Evolutionary conservation across 2,797 vertebrate species (phyloP).

Genomic region (Pipistrellus pipistrellus): DNA sequence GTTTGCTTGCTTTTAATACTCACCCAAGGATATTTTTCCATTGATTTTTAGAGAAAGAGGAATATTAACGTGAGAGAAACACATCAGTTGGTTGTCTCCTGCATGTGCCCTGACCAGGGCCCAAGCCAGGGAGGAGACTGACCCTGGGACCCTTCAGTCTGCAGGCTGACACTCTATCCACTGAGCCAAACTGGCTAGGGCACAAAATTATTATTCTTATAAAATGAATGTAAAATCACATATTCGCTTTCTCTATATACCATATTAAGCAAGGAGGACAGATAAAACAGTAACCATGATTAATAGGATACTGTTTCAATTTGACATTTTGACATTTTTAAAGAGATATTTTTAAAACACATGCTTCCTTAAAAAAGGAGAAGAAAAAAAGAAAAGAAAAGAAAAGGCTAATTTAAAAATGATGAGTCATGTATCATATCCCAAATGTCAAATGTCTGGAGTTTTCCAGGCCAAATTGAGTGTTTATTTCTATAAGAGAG

Average conservation of each 20-base stretch:
- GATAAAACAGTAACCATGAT: neutral
- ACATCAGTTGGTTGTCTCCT: too few relatives aligned
- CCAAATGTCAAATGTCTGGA: conserved; percentile 13
- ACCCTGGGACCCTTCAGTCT: too few relatives aligned
- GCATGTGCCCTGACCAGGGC: too few relatives aligned
- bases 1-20: too few relatives aligned
- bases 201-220: conserved; percentile 32
- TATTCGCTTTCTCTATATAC: neutral
- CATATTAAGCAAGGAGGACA: neutral
- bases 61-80: too few relatives aligned
- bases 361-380: neutral
- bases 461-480: neutral
- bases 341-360: conserved; percentile 47
- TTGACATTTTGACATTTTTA: conserved; percentile 39
- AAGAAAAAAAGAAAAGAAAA: neutral
- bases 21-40: too few relatives aligned
- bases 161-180: too few relatives aligned
- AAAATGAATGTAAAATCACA: conserved; percentile 52
- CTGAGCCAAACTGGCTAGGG: too few relatives aligned
- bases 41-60: too few relatives aligned
- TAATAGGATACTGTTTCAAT: neutral
- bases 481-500: neutral
- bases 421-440: neutral
- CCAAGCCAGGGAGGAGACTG: too few relatives aligned
- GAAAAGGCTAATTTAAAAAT: neutral